phyloP scores from a whole-genome alignment of 2,888 invertebrate genomes.

The Watsonalla cultraria region DNA sequence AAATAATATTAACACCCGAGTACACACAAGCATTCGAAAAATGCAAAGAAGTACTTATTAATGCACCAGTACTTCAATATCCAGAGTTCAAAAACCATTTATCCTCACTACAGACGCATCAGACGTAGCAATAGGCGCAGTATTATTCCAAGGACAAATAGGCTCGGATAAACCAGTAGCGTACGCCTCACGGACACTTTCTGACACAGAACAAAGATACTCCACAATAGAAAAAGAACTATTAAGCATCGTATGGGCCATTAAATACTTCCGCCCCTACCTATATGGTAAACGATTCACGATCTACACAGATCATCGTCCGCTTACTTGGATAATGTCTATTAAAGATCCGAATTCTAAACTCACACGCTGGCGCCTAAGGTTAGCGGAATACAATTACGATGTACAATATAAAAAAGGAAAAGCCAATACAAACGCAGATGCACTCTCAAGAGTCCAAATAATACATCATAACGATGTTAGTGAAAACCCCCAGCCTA shows the following conservation, averaged over 20 bases:
- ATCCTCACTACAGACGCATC: constrained; percentile 27
- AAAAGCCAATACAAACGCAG: constrained; percentile 24
- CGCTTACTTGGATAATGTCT: constrained; percentile 38
- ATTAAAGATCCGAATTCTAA: constrained; percentile 44
- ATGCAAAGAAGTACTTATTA: constrained; percentile 27
- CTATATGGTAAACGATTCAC: constrained; percentile 24
- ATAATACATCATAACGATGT: constrained; percentile 5
- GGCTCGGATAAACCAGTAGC: constrained; percentile 25
- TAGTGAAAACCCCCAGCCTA: constrained; percentile 4
- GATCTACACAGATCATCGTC: constrained; percentile 48
- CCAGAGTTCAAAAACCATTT: constrained; percentile 36
- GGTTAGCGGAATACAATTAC: constrained; percentile 26
- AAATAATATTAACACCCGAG: constrained; percentile 10
- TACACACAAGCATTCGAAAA: constrained; percentile 22
- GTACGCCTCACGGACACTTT: constrained; percentile 22
- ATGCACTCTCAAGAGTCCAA: constrained; percentile 23
- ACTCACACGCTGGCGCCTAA: constrained; percentile 38
- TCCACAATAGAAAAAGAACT: constrained; percentile 40
- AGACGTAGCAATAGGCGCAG: constrained; percentile 25
- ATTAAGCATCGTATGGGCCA: constrained; percentile 36
- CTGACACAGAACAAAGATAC: constrained; percentile 18
- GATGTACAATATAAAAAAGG: constrained; percentile 26
- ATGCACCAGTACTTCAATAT: constrained; percentile 37
- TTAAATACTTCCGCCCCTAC: constrained; percentile 29
- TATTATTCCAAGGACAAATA: constrained; percentile 26